These are phyloP conservation scores for Chesias legatella DNA, from an alignment of 2,888 invertebrate species.

Conservation along the genomic window DNA sequence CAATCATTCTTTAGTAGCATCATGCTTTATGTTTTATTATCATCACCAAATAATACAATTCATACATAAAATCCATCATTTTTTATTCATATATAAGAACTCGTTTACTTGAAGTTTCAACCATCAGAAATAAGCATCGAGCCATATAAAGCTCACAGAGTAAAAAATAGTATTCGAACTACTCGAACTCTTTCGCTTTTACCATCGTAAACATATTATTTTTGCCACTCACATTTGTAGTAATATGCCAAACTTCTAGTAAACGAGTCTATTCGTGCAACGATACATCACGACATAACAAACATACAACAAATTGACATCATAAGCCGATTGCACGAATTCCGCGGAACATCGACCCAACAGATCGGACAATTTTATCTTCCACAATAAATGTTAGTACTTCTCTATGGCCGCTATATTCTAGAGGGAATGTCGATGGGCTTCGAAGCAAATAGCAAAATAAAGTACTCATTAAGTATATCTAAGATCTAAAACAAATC, in stretches of 20 bases:
- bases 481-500: neutral
- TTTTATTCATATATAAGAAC: constrained; percentile 10
- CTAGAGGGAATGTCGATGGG: constrained; percentile 5
- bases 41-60: no score
- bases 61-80: constrained; percentile 17
- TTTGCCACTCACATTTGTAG: no score
- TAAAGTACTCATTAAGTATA: neutral
- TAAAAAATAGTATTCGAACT: no score
- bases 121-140: no score
- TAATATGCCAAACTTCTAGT: neutral
- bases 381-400: neutral
- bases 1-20: no score
- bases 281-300: constrained; percentile 28
- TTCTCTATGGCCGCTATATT: neutral
- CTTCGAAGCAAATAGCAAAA: constrained; percentile 1
- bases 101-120: constrained; percentile 34
- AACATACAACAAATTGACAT: constrained; percentile 50
- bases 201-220: no score
- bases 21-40: no score
- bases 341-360: neutral
- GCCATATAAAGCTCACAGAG: no score
- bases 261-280: constrained; percentile 1
- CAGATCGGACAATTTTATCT: no score
- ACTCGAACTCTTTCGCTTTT: no score
- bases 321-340: constrained; percentile 46